Evolutionary conservation across 2,888 invertebrate genomes (phyloP).

Genomic region (Ochropacha duplaris): DNA sequence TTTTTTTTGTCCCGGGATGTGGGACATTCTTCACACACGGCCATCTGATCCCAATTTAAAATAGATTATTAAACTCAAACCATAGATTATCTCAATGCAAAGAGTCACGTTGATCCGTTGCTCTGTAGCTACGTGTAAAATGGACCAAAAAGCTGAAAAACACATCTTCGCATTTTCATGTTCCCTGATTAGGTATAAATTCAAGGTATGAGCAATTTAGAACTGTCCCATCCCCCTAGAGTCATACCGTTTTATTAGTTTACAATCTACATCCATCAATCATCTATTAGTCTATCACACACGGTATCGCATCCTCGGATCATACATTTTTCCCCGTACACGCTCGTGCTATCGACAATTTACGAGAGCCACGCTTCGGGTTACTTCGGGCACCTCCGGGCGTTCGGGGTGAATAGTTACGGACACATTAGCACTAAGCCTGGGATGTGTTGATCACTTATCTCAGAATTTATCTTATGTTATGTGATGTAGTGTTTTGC

Average conservation of each 20-base stretch:
- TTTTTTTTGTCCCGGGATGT: too few relatives aligned
- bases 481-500: not conserved
- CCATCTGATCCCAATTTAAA: too few relatives aligned
- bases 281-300: constrained; percentile 6
- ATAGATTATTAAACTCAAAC: too few relatives aligned
- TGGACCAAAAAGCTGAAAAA: too few relatives aligned
- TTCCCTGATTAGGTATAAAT: too few relatives aligned
- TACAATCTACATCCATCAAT: constrained; percentile 2
- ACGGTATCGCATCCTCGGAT: not conserved
- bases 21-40: too few relatives aligned
- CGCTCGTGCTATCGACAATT: not conserved
- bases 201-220: not conserved
- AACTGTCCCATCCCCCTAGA: not conserved
- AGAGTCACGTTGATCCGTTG: too few relatives aligned
- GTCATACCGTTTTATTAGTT: not conserved
- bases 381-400: not conserved
- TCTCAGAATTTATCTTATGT: not conserved
- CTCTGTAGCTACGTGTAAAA: too few relatives aligned
- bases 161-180: too few relatives aligned
- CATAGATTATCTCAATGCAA: too few relatives aligned
- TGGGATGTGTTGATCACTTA: not conserved
- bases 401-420: constrained; percentile 7
- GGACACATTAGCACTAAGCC: constrained; percentile 6
- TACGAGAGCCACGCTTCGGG: constrained; percentile 5
- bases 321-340: constrained; percentile 1